Evolutionary conservation across 2,888 invertebrate species (phyloP).

Genomic region (Papilio demoleus): DNA sequence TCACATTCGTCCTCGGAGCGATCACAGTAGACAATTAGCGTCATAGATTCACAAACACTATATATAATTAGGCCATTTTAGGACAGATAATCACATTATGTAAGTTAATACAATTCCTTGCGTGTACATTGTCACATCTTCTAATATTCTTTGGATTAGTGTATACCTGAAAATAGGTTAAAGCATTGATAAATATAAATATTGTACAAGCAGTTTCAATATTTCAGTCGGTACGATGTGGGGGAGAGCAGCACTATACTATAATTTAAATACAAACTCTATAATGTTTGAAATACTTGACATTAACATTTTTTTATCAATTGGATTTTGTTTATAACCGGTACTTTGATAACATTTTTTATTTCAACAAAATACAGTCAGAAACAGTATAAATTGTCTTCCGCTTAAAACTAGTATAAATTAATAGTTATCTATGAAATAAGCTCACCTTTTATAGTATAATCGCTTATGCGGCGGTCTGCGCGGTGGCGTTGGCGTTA

Average conservation of each 20-base stretch:
- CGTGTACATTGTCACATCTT: slow-evolving; percentile 52
- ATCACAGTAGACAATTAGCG: slow-evolving; percentile 75
- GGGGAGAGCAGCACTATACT: too few species aligned
- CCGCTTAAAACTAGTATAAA: too few species aligned
- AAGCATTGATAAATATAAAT: not conserved
- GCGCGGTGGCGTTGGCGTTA: slow-evolving; percentile 49
- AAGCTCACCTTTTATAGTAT: slow-evolving; percentile 10
- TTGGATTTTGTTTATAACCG: too few species aligned
- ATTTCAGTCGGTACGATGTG: too few species aligned
- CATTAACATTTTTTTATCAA: too few species aligned
- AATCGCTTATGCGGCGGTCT: slow-evolving; percentile 39
- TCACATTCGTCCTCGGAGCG: slow-evolving; percentile 57
- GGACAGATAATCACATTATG: slow-evolving; percentile 79
- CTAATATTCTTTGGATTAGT: slow-evolving; percentile 70
- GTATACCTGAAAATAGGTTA: slow-evolving; percentile 32
- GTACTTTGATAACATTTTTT: too few species aligned
- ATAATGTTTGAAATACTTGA: too few species aligned
- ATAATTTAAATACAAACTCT: too few species aligned
- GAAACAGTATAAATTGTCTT: too few species aligned
- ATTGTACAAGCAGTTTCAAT: not conserved
- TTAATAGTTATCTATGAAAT: not conserved
- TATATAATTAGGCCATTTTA: slow-evolving; percentile 82
- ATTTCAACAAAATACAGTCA: too few species aligned
- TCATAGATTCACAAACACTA: slow-evolving; percentile 77
- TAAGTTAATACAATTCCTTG: slow-evolving; percentile 70